Evolutionary conservation across 2,113 vertebrate genomes (phyloP), one percentile per base, ranked within the genome.

Genomic region (Sus scrofa): DNA sequence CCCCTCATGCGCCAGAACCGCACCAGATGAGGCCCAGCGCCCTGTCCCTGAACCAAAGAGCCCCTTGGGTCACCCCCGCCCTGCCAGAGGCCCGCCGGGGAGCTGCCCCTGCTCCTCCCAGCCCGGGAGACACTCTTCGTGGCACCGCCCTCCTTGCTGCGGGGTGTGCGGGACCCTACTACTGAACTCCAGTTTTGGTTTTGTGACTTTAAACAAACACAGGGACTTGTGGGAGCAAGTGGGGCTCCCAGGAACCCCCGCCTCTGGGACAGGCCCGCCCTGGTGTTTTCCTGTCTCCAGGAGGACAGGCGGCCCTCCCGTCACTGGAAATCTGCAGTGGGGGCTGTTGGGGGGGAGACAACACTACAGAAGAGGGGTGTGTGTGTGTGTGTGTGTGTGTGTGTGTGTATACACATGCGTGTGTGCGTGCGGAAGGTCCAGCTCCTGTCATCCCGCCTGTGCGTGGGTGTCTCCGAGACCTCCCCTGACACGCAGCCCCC

Each of bases 1-100:
- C 99, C 99, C 26, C 99, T 99, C 93, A 99, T 99, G 99, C 98
- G 99, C 68, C 99, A 99, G 97, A 99, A 99, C 97, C 98, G 99
- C 81, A 98, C 99, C 97, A 99, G 99, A 99, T 99, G 99, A 99
- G 95, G 92, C 95, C 67, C 12, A 0, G 88, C 1, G 1, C 75
- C 77, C 83, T 2, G 44, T 37, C 81, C 89, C 92, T 83, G 68
- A 82, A 97, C 97, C 98, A 97, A 98, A 98, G 96, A 97, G 91
- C 93, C 91, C 93, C 16, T 56, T 2, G 88, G 95, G 92, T 83
- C 50, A 7, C 68, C 77, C 86, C 63, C 50, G 60, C 91, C 89
- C 39, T 5, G 60, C n/a, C 20, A 7, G 54, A 71, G 82, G 96
- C 97, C 92, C 85, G 56, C 14, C 15, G 75, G 74, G 82, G 65